These are phyloP conservation scores for Scartelaos histophorus DNA, from an alignment of 2,113 vertebrate genomes.

Conservation along the genomic window DNA sequence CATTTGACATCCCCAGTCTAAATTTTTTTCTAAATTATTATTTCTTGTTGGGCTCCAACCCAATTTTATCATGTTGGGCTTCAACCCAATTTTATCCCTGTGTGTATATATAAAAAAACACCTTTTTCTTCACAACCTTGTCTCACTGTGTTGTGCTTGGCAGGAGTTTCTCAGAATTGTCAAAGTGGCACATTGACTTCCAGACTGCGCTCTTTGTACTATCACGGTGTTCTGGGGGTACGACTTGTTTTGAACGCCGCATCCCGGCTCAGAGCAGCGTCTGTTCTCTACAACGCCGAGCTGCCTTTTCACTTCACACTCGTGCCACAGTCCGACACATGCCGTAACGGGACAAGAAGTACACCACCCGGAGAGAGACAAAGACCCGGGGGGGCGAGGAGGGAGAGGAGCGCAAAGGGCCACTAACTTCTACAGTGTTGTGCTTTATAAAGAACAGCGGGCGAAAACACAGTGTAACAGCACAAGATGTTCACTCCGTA, in stretches of 20 bases:
- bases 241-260: conserved; percentile 42
- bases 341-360: conserved; percentile 55
- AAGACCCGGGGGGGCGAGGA: not conserved
- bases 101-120: no score
- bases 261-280: conserved; percentile 50
- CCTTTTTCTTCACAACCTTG: not conserved
- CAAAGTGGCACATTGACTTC: conserved; percentile 37
- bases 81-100: not conserved
- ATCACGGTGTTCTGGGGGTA: conserved; percentile 25
- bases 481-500: conserved; percentile 52
- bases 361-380: conserved; percentile 27
- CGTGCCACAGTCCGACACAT: conserved; percentile 52
- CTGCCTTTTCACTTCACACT: conserved; percentile 41
- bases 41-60: not conserved
- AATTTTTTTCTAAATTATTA: not conserved
- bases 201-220: conserved; percentile 10
- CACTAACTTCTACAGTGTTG: conserved; percentile 45
- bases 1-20: no score
- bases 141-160: not conserved
- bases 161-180: conserved; percentile 25
- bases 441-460: conserved; percentile 9
- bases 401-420: not conserved
- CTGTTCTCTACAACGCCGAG: conserved; percentile 51
- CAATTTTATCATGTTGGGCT: not conserved
- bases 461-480: conserved; percentile 46